Base-by-base conservation (phyloP, 2,797 vertebrate genomes). In the Oceanodroma leucorhoa region DNA sequence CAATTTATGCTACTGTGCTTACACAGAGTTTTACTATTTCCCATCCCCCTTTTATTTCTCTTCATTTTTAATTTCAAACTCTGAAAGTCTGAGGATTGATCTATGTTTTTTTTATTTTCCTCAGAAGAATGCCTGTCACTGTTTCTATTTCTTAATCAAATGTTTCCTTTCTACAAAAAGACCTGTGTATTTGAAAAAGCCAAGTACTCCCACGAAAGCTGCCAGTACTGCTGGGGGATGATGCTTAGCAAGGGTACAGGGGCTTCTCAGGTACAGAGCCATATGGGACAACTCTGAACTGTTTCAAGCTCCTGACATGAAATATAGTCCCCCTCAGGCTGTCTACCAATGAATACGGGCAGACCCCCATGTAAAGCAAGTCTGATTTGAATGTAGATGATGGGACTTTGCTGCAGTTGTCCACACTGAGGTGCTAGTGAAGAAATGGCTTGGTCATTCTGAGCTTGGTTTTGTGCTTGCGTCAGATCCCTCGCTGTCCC, bases 391-490 rank as follows among this genome's bases (percentile, higher is more conserved):
- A 36, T 87, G 57, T 64, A 45, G 77, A 71, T 48, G 20, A 14
- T 3, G 14, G 46, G 60, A 36, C n/a, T 91, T 92, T 46, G 61
- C 79, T 84, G 62, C 80, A 46, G 72, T 88, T 83, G 76, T 80
- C 89, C 95, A 69, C 87, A 88, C 82, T 43, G 94, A 93, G 89
- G 94, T 93, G 94, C 94, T 93, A 91, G 76, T 89, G 87, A 88
- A 95, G 91, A 77, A 85, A 54, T 5, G 7, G 29, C 65, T 72
- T 50, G 27, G 40, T 65, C 57, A 36, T 77, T 64, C 48, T 18
- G 78, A 32, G 36, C 20, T 50, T 76, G 62, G 45, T 60, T 24
- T 6, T 77, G 48, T 41, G 53, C 50, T 82, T 67, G n/a, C 51
- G 64, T 65, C 76, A 40, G 45, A 61, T 36, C 70, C 41, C 38